Evolutionary conservation across 23 tunicate species (phyloP), one percentile per base, ranked within the genome.

Genomic region (Ciona savignyi): DNA sequence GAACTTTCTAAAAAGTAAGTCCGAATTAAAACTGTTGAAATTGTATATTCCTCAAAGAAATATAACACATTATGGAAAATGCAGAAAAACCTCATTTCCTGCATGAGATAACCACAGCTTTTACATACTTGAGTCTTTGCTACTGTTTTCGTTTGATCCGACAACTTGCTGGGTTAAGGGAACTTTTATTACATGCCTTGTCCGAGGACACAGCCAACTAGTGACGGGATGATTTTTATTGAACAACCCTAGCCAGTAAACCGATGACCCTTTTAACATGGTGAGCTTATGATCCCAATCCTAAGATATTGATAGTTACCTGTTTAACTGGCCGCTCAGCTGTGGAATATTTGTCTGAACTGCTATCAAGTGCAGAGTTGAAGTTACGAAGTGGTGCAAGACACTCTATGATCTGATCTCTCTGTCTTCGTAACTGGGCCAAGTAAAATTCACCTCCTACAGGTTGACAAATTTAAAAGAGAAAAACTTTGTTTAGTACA

Each of bases 241-340:
- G n/a, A n/a, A n/a, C n/a, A n/a, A n/a, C n/a, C n/a, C n/a, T n/a
- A n/a, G n/a, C n/a, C n/a, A n/a, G n/a, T n/a, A n/a, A n/a, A n/a
- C n/a, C n/a, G n/a, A n/a, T n/a, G n/a, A n/a, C n/a, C n/a, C n/a
- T n/a, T n/a, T n/a, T n/a, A n/a, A n/a, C n/a, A n/a, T n/a, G n/a
- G n/a, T n/a, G n/a, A n/a, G n/a, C n/a, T n/a, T n/a, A n/a, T n/a
- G n/a, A n/a, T n/a, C n/a, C n/a, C n/a, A n/a, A n/a, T n/a, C n/a
- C n/a, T n/a, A n/a, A n/a, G n/a, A n/a, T n/a, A n/a, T n/a, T n/a
- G n/a, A n/a, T n/a, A n/a, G 15, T 42, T 42, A 90, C 89, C 81
- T 90, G 97, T 70, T 83, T 90, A 11, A 90, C 68, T 0, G 86
- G 78, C 26, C 70, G 74, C 74, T 90, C 97, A 0, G 82, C 89